Base-by-base conservation (phyloP, 2,888 invertebrate species). In the Hipparchia semele region DNA sequence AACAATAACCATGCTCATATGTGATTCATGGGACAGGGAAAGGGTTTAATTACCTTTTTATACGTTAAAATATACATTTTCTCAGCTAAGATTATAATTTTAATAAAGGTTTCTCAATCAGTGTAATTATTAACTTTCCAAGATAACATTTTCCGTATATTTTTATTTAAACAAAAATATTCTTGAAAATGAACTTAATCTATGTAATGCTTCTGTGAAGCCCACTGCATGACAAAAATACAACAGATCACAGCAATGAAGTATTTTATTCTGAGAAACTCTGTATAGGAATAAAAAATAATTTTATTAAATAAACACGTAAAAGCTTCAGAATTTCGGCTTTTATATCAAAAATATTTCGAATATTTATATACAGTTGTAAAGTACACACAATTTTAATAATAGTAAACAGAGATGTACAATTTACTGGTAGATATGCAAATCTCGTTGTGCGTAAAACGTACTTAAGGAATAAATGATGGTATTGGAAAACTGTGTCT, bases 401-500 rank as follows among this genome's bases (percentile, higher is more conserved):
- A 10, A 60, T 60, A 39, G 45, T 53, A 54, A 9, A 33, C 9
- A 5, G 9, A 45, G 2, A 62, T 72, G 64, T 72, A 65, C 58
- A 58, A 69, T 53, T 72, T 59, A 68, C 12, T 13, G 33, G 60
- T 59, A 45, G 13, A 58, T 59, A 67, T 61, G 70, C 53, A 70
- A 72, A 56, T 70, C 39, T 12, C 1, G n/a, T 10, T 46, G 12
- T 66, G 33, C 68, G 62, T 51, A 72, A 72, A 71, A 64, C 56
- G 61, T 67, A 73, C 65, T 71, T 72, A 61, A 54, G 65, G 13
- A 49, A 53, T 59, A 72, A 68, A 65, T 66, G 62, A 73, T 71
- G 54, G 51, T 73, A 73, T 74, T 71, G 54, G 51, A 68, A 71
- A 74, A 68, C 66, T 56, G 51, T 71, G 64, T 74, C 64, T 65